Evolutionary conservation across 2,797 vertebrate genomes (phyloP).

Genomic region (Gouania willdenowi): DNA sequence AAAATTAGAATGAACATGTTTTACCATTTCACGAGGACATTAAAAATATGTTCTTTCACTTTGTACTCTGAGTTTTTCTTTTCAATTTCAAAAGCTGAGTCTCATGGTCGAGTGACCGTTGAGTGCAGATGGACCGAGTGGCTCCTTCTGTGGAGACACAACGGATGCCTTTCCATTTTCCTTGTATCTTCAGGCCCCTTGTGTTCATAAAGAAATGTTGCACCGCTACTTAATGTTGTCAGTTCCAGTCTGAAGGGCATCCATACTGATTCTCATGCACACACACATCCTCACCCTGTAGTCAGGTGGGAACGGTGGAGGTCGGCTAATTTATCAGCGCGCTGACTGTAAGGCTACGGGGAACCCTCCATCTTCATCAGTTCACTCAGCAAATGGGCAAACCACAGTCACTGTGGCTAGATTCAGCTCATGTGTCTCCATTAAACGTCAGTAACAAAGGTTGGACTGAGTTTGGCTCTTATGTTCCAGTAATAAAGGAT

Average conservation of each 20-base stretch:
- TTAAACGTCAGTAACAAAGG: conserved; percentile 50
- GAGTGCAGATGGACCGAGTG: conserved; percentile 1
- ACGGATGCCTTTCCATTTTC: conserved; percentile 24
- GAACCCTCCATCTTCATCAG: conserved; percentile 65
- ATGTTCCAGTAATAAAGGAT: no score
- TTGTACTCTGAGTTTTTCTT: no score
- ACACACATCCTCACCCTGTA: conserved; percentile 25
- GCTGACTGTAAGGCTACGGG: conserved; percentile 52
- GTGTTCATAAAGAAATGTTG: conserved; percentile 30
- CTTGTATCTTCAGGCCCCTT: conserved; percentile 16
- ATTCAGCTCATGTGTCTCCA: conserved; percentile 58
- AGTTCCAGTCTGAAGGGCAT: conserved; percentile 38
- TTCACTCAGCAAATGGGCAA: conserved; percentile 54
- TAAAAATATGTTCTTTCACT: no score
- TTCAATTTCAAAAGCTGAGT: conserved; percentile 27
- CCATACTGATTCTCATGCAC: conserved; percentile 32
- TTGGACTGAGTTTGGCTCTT: conserved; percentile 18
- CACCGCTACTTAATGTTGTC: conserved; percentile 46
- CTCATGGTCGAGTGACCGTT: background rate
- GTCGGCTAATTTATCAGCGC: conserved; percentile 44
- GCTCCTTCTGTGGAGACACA: conserved; percentile 20
- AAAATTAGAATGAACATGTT: no score
- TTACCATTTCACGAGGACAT: no score
- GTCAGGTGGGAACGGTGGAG: conserved; percentile 26
- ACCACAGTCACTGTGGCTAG: conserved; percentile 42